Percentiles rank a stretch among this genome's conserved stretches.
Evolutionary conservation across 2,888 invertebrate species (phyloP).

Genomic region (Nasonovia ribisnigri): DNA sequence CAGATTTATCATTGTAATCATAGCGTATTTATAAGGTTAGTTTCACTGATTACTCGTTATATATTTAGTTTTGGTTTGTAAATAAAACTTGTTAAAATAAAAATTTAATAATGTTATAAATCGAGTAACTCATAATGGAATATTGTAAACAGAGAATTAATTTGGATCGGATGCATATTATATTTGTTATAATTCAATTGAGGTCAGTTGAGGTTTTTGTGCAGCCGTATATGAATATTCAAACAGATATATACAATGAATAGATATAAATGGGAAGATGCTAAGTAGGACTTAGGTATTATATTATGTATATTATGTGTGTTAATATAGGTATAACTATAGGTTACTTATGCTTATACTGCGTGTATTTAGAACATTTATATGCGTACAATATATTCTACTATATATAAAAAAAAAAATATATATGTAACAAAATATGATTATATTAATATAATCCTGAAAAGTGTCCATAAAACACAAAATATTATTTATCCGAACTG

Average conservation of each 20-base stretch:
- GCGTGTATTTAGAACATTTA: not conserved
- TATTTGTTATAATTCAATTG: not conserved
- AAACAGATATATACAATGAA: not conserved
- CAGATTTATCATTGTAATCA: not conserved
- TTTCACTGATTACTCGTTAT: not conserved
- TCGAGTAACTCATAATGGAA: not conserved
- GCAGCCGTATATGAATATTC: not conserved
- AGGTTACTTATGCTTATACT: not conserved
- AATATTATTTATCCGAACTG: not conserved
- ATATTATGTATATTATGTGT: not conserved
- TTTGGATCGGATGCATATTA: not conserved
- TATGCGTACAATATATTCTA: not conserved
- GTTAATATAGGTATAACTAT: too few relatives aligned
- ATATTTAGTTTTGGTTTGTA: not conserved
- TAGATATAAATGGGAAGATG: not conserved
- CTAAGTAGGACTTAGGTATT: not conserved
- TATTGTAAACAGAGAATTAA: not conserved
- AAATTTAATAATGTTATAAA: not conserved
- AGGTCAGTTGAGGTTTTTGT: conserved; percentile 16
- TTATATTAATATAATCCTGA: not conserved
- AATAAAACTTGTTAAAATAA: not conserved
- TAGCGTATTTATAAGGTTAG: not conserved
- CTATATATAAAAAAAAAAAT: not conserved
- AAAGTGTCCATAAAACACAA: not conserved
- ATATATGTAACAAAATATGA: not conserved